phyloP scores from a whole-genome alignment of 2,888 invertebrate species.

The Boloria euphrosyne region DNA sequence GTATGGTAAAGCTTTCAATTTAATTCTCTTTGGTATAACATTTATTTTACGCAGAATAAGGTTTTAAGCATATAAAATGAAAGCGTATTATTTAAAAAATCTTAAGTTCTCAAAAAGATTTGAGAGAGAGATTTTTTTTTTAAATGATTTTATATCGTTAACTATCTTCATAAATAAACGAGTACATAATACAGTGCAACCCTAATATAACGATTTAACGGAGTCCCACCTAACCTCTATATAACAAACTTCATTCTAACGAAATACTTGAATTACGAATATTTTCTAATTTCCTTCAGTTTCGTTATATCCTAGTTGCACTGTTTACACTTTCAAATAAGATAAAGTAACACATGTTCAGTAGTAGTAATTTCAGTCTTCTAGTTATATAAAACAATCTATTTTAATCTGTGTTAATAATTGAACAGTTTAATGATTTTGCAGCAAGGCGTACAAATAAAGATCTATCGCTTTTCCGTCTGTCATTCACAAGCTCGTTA shows the following conservation, averaged over 20 bases:
- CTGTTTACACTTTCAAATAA: no score
- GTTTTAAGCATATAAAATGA: conserved; percentile 7
- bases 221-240: no score
- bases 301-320: no score
- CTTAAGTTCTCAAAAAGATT: conserved; percentile 2
- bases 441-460: conserved; percentile 1
- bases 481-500: conserved; percentile 12
- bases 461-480: conserved; percentile 10
- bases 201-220: no score
- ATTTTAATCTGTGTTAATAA: conserved; percentile 1
- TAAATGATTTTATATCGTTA: background rate
- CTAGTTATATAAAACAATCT: background rate
- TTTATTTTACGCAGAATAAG: background rate
- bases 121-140: background rate
- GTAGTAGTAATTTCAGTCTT: no score
- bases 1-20: conserved; percentile 16
- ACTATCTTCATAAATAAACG: no score
- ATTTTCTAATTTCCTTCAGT: no score
- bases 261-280: no score
- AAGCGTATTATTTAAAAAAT: conserved; percentile 15
- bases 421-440: conserved; percentile 1
- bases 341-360: no score
- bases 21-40: conserved; percentile 12
- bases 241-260: no score
- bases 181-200: no score